These are phyloP conservation scores for Trichonephila inaurata DNA, from an alignment of 1,140 invertebrate species.

Conservation along the genomic window DNA sequence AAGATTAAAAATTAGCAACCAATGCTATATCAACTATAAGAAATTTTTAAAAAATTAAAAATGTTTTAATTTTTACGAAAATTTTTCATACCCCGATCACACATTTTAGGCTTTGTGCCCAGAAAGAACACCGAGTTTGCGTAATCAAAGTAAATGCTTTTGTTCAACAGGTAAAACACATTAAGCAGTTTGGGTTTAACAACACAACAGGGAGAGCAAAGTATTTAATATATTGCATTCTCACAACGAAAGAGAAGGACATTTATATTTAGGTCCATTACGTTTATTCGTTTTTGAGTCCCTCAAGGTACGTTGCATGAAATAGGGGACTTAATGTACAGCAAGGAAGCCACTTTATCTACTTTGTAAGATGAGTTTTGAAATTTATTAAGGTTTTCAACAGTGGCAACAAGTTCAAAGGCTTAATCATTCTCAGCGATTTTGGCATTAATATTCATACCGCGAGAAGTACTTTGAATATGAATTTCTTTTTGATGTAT, in stretches of 20 bases:
- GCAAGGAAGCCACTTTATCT: not conserved
- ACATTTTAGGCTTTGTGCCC: not conserved
- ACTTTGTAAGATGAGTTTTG: not conserved
- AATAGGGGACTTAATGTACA: not conserved
- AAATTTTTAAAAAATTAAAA: no score
- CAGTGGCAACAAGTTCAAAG: not conserved
- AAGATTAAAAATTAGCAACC: not conserved
- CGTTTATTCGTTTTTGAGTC: slow-evolving; percentile 31
- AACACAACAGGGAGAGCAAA: not conserved
- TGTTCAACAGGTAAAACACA: slow-evolving; percentile 30
- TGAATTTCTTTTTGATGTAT: not conserved
- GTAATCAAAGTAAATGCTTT: not conserved
- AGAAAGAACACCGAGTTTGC: not conserved
- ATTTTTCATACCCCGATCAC: not conserved
- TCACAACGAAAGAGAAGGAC: slow-evolving; percentile 10
- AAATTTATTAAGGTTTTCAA: not conserved
- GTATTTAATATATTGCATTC: slow-evolving; percentile 11
- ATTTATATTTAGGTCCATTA: slow-evolving; percentile 51
- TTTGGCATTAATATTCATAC: not conserved
- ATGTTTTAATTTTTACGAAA: not conserved
- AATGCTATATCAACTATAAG: not conserved
- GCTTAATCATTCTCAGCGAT: slow-evolving; percentile 7
- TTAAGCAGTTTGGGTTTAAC: not conserved
- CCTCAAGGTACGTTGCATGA: not conserved
- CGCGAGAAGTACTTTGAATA: not conserved